Percentiles rank a stretch among this genome's conserved stretches.
Evolutionary conservation across 1,140 invertebrate species (phyloP).

Genomic region (Anoplophora glabripennis): DNA sequence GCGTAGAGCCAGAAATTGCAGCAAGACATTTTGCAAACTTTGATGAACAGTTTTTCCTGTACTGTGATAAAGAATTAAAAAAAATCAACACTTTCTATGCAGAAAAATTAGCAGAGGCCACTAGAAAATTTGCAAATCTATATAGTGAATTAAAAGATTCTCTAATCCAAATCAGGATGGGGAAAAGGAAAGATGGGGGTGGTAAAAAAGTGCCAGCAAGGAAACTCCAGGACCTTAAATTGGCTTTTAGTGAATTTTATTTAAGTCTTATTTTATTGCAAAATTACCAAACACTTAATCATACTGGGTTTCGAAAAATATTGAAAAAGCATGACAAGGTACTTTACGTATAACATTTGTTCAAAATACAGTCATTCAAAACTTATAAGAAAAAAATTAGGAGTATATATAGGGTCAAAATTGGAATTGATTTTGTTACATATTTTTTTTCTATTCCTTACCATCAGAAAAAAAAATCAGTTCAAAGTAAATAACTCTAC

Average conservation of each 20-base stretch:
- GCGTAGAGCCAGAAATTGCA: constrained; percentile 64
- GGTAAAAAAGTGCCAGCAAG: constrained; percentile 53
- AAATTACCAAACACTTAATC: constrained; percentile 80
- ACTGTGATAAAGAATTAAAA: constrained; percentile 79
- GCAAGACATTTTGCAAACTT: constrained; percentile 75
- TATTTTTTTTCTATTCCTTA: too few relatives aligned
- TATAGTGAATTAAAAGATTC: constrained; percentile 67
- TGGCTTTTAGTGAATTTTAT: constrained; percentile 92
- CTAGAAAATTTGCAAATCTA: constrained; percentile 73
- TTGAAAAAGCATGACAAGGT: constrained; percentile 94
- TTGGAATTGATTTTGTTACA: too few relatives aligned
- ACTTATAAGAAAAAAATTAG: too few relatives aligned
- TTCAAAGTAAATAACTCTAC: too few relatives aligned
- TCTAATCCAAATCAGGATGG: constrained; percentile 51
- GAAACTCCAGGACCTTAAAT: constrained; percentile 81
- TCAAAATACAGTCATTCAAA: too few relatives aligned
- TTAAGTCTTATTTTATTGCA: constrained; percentile 77
- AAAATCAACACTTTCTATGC: constrained; percentile 89
- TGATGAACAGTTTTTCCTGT: constrained; percentile 82
- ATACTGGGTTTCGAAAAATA: constrained; percentile 90
- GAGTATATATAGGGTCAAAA: too few relatives aligned
- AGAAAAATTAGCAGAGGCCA: constrained; percentile 87
- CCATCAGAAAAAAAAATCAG: too few relatives aligned
- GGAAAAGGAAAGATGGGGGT: constrained; percentile 49
- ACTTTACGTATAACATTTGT: constrained; percentile 13